Percentiles rank a stretch among this genome's conserved stretches.
Evolutionary conservation across 2,888 invertebrate genomes (phyloP).

Genomic region (Drosophila borborema): DNA sequence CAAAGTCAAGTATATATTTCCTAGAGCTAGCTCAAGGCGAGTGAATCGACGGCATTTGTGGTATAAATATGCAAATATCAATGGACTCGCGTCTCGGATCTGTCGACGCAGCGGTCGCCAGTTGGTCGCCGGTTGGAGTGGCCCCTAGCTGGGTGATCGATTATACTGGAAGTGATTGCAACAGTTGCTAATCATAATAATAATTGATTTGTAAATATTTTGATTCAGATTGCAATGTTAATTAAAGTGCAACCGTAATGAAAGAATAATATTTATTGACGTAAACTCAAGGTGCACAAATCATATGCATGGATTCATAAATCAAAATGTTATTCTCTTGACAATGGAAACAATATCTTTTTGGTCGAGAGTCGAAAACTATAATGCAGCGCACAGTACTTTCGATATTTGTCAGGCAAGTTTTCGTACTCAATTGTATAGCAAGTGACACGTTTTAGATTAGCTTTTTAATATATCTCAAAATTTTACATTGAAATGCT

Average conservation of each 20-base stretch:
- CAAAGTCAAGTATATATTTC: conserved; percentile 10
- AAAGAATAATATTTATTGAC: conserved; percentile 46
- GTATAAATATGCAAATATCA: conserved; percentile 59
- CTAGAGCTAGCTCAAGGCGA: conserved; percentile 19
- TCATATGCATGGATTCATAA: conserved; percentile 4
- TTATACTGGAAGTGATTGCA: conserved; percentile 70
- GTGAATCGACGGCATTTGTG: conserved; percentile 35
- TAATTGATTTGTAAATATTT: conserved; percentile 81
- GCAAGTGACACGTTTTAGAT: conserved; percentile 2
- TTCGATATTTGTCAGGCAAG: conserved; percentile 2
- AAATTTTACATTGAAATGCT: conserved; percentile 23
- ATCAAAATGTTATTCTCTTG: conserved; percentile 26
- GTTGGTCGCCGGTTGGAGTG: conserved; percentile 42
- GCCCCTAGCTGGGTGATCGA: conserved; percentile 75
- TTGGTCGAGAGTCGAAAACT: not conserved
- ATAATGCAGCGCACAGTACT: not conserved
- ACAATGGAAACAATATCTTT: conserved; percentile 10
- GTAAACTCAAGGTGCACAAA: conserved; percentile 17
- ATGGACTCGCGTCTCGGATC: conserved; percentile 35
- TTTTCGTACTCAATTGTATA: not conserved
- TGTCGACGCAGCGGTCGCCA: conserved; percentile 42
- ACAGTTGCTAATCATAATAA: conserved; percentile 64
- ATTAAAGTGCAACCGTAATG: conserved; percentile 57
- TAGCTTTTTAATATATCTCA: not conserved
- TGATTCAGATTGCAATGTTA: conserved; percentile 63